Evolutionary conservation across 2,113 vertebrate species (phyloP).

Genomic region (Apaloderma vittatum): DNA sequence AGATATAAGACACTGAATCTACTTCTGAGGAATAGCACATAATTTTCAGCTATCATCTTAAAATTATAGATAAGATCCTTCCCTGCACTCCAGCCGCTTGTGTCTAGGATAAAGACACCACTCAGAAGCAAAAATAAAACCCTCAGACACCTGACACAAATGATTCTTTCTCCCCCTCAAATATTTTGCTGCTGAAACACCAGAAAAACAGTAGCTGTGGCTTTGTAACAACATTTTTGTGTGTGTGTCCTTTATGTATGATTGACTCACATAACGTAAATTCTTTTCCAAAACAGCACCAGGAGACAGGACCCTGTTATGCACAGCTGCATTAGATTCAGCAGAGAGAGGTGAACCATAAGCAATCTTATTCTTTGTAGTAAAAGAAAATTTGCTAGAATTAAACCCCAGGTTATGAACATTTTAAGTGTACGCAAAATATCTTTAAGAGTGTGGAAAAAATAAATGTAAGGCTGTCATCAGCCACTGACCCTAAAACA

Average conservation of each 20-base stretch:
- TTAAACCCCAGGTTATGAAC: not conserved
- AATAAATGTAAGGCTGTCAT: not conserved
- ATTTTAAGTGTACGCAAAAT: not conserved
- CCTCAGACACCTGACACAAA: not conserved
- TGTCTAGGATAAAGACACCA: not conserved
- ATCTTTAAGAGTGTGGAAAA: not conserved
- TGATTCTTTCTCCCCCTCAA: not conserved
- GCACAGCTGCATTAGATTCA: not conserved
- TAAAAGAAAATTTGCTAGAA: not conserved
- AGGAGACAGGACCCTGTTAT: not conserved
- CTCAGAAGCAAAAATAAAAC: not conserved
- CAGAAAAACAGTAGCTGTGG: not conserved
- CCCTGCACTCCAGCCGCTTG: rapidly evolving
- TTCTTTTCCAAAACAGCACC: not conserved
- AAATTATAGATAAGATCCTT: not conserved
- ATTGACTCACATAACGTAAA: not conserved
- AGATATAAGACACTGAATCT: not conserved
- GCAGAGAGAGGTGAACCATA: not conserved
- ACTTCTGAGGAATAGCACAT: rapidly evolving
- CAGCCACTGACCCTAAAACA: not conserved
- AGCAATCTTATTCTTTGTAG: not conserved
- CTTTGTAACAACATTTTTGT: not conserved
- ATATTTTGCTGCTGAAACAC: not conserved
- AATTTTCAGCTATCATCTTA: not conserved
- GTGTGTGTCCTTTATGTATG: not conserved